Evolutionary conservation across 2,888 invertebrate genomes (phyloP), one percentile per base, ranked within the genome.

Genomic region (Terebella lapidaria): DNA sequence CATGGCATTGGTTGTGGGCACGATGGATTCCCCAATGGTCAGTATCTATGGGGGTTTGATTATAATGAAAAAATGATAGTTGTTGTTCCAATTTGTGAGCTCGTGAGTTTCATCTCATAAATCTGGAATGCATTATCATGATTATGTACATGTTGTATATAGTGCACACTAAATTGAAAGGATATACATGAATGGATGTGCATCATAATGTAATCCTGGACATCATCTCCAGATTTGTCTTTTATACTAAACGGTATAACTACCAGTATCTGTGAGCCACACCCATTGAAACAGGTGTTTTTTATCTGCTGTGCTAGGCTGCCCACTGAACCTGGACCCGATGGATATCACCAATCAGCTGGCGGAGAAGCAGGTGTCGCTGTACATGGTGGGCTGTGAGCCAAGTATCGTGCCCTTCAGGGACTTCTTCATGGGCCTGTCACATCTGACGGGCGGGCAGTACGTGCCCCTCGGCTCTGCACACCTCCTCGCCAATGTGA

Each of bases 361-460:
- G 54, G 74, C 74, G 1, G 68, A 74, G 64, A 75, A 75, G 60
- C 72, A 70, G 1, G 63, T 77, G 20, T 74, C 74, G 3, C 56
- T 77, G 25, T 76, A 77, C 58, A 66, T 70, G 49, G 74, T 73
- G 0, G 76, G 76, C 0, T 75, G 74, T 66, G 74, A 76, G 58
- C 73, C 76, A 18, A 61, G 66, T 20, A 71, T 76, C 3, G 58
- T 47, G 1, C 69, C 68, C 1, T 75, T 71, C 62, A 71, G 69
- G 56, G 74, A 75, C 46, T 77, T 75, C 60, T 76, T 75, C 63
- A 69, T 70, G 62, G 71, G 72, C 1, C 49, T 77, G 15, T 72
- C 75, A 0, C 72, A 69, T 58, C 64, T 71, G 3, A 76, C 77
- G 2, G 76, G 77, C 0, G 77, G 76, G 2, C 76, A 74, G 60